Conservation (phyloP, 1,140 invertebrate genomes). For the Drosophila orosa region DNA sequence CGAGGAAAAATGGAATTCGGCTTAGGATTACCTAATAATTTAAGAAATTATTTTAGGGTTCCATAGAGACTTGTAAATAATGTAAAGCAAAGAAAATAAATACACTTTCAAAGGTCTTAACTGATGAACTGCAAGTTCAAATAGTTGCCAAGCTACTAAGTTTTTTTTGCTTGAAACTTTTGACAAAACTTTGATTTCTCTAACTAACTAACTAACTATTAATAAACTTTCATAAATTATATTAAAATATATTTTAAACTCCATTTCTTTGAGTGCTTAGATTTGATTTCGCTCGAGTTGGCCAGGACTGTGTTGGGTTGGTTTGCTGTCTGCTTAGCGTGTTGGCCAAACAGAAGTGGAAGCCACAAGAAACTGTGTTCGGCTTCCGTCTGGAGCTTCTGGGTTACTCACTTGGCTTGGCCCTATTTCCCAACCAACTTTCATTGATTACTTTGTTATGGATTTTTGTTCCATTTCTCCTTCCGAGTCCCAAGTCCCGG, state of each 20-base stretch:
- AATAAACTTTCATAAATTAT: too few species aligned
- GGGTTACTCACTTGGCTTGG: slow-evolving; percentile 23
- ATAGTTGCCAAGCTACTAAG: background rate
- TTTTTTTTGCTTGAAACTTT: too few species aligned
- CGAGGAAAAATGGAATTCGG: background rate
- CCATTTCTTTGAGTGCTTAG: slow-evolving; percentile 20
- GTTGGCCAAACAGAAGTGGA: slow-evolving; percentile 74
- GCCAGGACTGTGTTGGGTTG: slow-evolving; percentile 22
- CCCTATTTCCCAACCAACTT: slow-evolving; percentile 41
- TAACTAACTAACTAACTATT: too few species aligned
- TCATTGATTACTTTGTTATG: slow-evolving; percentile 80
- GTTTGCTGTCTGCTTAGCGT: slow-evolving; percentile 60
- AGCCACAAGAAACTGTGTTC: slow-evolving; percentile 76
- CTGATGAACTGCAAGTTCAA: background rate
- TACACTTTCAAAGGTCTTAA: too few species aligned
- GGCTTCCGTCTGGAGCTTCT: slow-evolving; percentile 69
- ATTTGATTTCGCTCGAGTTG: slow-evolving; percentile 62
- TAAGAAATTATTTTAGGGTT: too few species aligned
- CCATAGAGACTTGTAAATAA: background rate
- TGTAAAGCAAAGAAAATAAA: too few species aligned
- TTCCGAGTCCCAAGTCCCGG: background rate
- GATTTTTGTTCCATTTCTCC: slow-evolving; percentile 51
- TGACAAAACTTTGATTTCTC: background rate
- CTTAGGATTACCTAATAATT: too few species aligned
- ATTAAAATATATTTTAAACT: too few species aligned